A percentile compares a stretch with the other conserved stretches of the same genome.
Conservation (phyloP, 2,797 vertebrate species). For the Hypotaenidia philippensis region DNA sequence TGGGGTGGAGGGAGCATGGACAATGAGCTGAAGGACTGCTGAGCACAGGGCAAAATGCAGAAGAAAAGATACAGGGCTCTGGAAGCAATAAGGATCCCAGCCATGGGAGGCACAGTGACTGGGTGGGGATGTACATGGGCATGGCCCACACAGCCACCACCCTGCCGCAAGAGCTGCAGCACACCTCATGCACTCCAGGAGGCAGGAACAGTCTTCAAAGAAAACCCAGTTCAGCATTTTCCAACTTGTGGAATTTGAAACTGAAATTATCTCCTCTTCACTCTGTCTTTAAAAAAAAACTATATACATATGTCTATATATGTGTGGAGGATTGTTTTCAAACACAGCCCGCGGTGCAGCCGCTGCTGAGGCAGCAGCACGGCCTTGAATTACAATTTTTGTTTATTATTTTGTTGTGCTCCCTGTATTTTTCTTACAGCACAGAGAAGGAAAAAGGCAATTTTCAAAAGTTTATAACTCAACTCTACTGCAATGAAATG, state of each 20-base stretch:
- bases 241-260: background rate
- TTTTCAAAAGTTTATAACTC: conserved; percentile 47
- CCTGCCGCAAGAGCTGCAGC: background rate
- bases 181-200: rapidly evolving
- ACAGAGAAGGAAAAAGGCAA: conserved; percentile 2
- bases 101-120: rapidly evolving
- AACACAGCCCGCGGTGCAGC: background rate
- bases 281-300: background rate
- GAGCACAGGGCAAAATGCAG: background rate
- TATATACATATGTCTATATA: background rate
- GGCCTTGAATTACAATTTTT: background rate
- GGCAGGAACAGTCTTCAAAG: background rate
- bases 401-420: conserved; percentile 27
- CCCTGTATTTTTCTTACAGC: background rate
- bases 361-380: conserved; percentile 7
- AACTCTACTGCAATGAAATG: background rate
- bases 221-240: background rate
- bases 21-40: background rate
- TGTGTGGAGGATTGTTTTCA: background rate
- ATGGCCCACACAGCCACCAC: background rate
- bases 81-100: rapidly evolving
- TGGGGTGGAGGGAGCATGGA: background rate
- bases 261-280: background rate
- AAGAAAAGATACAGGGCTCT: background rate
- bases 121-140: rapidly evolving